Evolutionary conservation across 1,140 invertebrate species (phyloP), one percentile per base, ranked within the genome.

Genomic region (Aphelinus atriplicis): DNA sequence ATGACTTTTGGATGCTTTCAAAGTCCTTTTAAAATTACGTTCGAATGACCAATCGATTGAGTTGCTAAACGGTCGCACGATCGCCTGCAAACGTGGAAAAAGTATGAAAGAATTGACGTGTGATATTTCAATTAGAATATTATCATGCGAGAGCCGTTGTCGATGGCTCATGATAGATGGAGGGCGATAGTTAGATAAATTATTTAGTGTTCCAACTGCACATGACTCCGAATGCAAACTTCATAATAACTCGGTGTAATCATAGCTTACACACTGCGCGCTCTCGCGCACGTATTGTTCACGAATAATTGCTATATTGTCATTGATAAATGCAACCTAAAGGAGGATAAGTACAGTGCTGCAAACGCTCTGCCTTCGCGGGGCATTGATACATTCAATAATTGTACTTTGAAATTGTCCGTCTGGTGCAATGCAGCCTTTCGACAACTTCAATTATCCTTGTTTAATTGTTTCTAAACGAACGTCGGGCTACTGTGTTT

Each of bases 221-320:
- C 26, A 60, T 7, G 42, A 60, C 58, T 60, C n/a, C 5, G 45
- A 60, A 60, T 60, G 5, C 10, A 63, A 63, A 63, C 61, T 63
- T 43, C 6, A 6, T 7, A 48, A 65, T 53, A 57, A 48, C 51
- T 61, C 68, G 10, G 61, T 70, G 9, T 70, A 70, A 70, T 70
- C 4, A 70, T 61, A 70, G 66, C 55, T 47, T n/a, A 57, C 47
- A 9, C 45, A 7, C 48, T n/a, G 26, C 26, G 26, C 26, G 26
- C 26, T 3, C 66, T 60, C 9, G 66, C n/a, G 53, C 1, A 50
- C 3, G 68, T 70, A 70, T 70, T 70, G 68, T 70, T 70, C 61
- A 56, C 48, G 42, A 70, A 51, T 70, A 62, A 70, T 70, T 70
- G 58, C 57, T 51, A 45, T 50, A 70, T 51, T 61, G 68, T 26